phyloP scores from a whole-genome alignment of 2,797 vertebrate species.

The Gallinago solitaria region DNA sequence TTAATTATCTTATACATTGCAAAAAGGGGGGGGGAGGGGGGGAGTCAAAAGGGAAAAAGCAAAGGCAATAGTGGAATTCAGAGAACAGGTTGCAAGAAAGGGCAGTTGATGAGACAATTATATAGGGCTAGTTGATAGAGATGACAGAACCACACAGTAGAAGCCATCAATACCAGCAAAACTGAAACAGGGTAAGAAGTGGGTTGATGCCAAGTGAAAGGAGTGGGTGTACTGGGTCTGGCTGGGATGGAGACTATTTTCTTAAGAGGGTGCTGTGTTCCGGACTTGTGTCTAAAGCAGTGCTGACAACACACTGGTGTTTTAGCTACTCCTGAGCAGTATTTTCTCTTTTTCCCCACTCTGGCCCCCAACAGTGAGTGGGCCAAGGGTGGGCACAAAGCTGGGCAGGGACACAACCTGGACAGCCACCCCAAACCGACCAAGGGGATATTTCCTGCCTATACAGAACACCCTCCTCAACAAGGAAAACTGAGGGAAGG shows the following conservation, averaged over 20 bases:
- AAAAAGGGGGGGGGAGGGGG: neutral
- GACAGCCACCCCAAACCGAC: neutral
- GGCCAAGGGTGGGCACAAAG: neutral
- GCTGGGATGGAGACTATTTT: neutral
- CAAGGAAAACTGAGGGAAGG: neutral
- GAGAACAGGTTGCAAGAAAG: neutral
- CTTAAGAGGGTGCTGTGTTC: neutral
- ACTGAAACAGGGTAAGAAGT: rapidly evolving
- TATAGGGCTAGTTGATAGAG: neutral
- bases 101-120: neutral
- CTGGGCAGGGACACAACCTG: neutral
- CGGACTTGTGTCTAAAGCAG: neutral
- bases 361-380: rapidly evolving
- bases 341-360: neutral
- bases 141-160: neutral
- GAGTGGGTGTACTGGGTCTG: neutral
- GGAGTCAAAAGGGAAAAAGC: neutral
- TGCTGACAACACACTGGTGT: neutral
- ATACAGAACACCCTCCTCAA: neutral
- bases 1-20: neutral
- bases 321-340: neutral
- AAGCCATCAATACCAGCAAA: neutral
- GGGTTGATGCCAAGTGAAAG: neutral
- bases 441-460: neutral
- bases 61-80: neutral